Evolutionary conservation across 2,888 invertebrate species (phyloP), one percentile per base, ranked within the genome.

Genomic region (Oscheius sp.): DNA sequence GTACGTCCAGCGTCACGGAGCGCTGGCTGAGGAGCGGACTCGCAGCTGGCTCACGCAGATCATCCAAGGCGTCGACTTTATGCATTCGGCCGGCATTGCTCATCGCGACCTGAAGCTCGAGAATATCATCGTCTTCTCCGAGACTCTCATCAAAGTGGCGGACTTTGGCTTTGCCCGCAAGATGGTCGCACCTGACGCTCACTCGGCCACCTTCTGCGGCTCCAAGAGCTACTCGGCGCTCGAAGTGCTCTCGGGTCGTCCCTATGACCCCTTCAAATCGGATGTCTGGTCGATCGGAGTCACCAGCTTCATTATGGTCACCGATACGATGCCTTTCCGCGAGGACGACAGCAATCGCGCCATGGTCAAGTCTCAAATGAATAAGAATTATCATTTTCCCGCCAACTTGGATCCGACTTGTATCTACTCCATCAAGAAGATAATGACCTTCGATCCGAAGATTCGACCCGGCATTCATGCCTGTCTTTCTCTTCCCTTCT

Each of bases 251-350:
- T 75, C 79, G 52, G 88, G 88, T 2, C 80, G 84, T 34, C 87
- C 87, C 1, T 89, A 89, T 76, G 87, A 88, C 71, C 87, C 88
- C 0, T 87, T 87, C 76, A 88, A 88, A 71, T 86, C 88, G 0
- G 89, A 89, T 75, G 85, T 88, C 57, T 89, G 89, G 89, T 81
- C 23, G 48, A 78, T 89, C 23, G 89, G 89, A 0, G 89, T 88
- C 17, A 87, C 89, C 65, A 76, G 87, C 27, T 89, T 87, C 78
- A 88, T 89, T 33, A 86, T 88, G 75, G 83, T 88, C 61, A 88
- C 88, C 0, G 88, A 88, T 45, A 85, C 86, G 68, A 89, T 89
- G 89, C 89, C 89, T 0, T 89, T 87, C 73, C 87, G 88, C 73
- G 89, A 89, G 73, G 86, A 87, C 12, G 12, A n/a, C n/a, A 15